Evolutionary conservation across 2,888 invertebrate genomes (phyloP), one percentile per base, ranked within the genome.

Genomic region (Amphiduros pacificus): DNA sequence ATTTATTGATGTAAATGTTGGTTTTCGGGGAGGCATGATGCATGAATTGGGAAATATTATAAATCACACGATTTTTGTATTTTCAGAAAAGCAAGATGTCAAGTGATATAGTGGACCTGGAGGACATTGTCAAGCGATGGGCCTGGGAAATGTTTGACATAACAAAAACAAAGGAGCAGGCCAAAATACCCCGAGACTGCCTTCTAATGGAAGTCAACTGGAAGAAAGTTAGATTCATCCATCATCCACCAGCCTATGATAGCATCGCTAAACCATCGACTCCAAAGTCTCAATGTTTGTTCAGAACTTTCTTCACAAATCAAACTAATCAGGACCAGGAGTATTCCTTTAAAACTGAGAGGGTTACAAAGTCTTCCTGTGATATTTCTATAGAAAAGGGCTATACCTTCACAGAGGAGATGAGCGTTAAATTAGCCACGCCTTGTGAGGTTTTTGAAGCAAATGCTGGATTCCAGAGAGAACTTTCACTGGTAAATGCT

Each of bases 361-460:
- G 73, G 27, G 48, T 71, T 0, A 82, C 82, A 0, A 62, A 70
- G 0, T 79, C 79, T 28, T 71, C 72, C 4, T 76, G 77, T 50
- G 78, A 76, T 4, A 75, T 77, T 4, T 57, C 60, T 24, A 61
- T 71, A 29, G 65, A 62, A 22, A 55, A 65, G 52, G 65, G 66
- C 2, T 58, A 68, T 9, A 74, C 70, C 22, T 72, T 77, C 51
- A 80, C 79, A 20, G 67, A 76, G 27, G 81, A 83, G 67, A 74
- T 79, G 49, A 75, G 77, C 60, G 63, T 82, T 40, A 75, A 73
- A n/a, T 55, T 83, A 53, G 77, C 79, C 66, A 79, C 80, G 27
- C 82, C 82, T 1, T 75, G 82, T 59, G 81, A 82, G 71, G 75
- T 83, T 22, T 74, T 81, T 14, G 81, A 83, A 67, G 67, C 80